Evolutionary conservation across 2,113 vertebrate species (phyloP), one percentile per base, ranked within the genome.

Genomic region (Paratilapia polleni): DNA sequence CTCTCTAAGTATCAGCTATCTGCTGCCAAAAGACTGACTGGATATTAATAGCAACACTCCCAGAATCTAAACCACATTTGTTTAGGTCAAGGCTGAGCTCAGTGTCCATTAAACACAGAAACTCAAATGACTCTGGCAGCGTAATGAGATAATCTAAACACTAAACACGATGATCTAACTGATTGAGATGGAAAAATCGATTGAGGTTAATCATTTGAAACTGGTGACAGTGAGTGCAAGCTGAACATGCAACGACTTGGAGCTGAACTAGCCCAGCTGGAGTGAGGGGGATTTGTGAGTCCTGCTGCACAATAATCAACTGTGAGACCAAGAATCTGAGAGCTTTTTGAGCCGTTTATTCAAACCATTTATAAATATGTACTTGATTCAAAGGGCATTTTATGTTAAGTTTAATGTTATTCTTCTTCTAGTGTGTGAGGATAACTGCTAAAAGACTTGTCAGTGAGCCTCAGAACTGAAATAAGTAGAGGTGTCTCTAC

Each of bases 31-130:
- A 87, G 87, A 68, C 90, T 78, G 84, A 74, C 90, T 89, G 91
- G 92, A 87, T 95, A 95, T 95, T 95, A 94, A 93, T 95, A 95
- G 93, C 88, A 88, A 87, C 91, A 90, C 94, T 89, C 79, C 68
- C 81, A 87, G 82, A 88, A 91, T 94, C 84, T 85, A 93, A 92
- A 94, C 91, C 90, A 86, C 93, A 93, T 94, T 94, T 94, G 93
- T 94, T 94, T 92, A 88, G 94, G 92, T 92, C 92, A 92, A 93
- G 87, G 86, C 90, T 73, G 83, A 90, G 88, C 88, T 91, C 78
- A 49, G 86, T 26, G 61, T 90, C 86, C 80, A 90, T 91, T 91
- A 91, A 93, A 93, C 85, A 61, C 83, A 75, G 89, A 84, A 77
- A 87, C 76, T 85, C 75, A 41, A 86, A 83, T 12, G 60, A 80